phyloP scores from a whole-genome alignment of 2,113 vertebrate species.

The Prionailurus bengalensis region DNA sequence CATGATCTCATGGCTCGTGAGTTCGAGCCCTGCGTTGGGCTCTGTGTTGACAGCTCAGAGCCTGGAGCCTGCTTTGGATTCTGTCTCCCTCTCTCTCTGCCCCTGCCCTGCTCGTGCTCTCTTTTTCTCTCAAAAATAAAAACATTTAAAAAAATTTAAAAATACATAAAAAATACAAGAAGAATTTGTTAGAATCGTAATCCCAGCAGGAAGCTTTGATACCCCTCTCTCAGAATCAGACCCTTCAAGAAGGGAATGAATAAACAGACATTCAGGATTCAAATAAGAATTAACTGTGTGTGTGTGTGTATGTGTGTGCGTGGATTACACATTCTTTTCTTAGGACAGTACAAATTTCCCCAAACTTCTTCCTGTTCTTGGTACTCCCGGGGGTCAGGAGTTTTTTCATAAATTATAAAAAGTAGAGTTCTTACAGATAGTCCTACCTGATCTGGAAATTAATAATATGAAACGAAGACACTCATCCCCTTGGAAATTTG shows the following conservation, averaged over 20 bases:
- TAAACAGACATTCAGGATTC: neutral
- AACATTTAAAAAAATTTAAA: no score
- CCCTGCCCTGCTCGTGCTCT: no score
- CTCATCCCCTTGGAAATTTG: neutral
- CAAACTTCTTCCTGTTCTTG: neutral
- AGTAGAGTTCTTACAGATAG: neutral
- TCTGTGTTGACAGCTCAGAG: no score
- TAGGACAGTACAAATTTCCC: neutral
- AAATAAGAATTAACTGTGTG: neutral
- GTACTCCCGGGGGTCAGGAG: neutral
- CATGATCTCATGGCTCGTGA: no score
- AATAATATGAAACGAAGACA: neutral
- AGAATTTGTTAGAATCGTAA: neutral
- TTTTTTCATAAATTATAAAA: slow-evolving; percentile 1
- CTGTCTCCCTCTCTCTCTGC: no score
- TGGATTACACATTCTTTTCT: neutral
- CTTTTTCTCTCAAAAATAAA: no score
- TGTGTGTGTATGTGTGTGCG: no score
- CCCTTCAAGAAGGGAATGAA: neutral
- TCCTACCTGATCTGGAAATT: neutral
- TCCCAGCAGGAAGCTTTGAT: neutral
- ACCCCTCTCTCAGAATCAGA: neutral
- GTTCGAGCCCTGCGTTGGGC: no score
- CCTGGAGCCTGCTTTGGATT: no score
- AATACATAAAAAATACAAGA: no score